phyloP scores from a whole-genome alignment of 2,113 vertebrate species.

The Romanogobio albipinnatus region DNA sequence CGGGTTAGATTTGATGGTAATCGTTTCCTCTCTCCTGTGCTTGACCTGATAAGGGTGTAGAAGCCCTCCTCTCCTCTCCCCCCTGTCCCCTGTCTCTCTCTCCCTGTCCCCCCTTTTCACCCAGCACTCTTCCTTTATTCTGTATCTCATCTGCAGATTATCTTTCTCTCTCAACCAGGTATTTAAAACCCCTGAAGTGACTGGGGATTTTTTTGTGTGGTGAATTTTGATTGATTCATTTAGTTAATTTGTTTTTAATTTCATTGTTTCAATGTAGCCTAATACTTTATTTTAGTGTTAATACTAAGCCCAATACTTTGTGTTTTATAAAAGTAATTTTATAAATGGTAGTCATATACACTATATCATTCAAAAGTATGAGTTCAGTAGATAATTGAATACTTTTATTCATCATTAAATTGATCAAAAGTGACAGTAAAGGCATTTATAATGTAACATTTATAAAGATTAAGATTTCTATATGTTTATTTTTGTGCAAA shows the following conservation, averaged over 20 bases:
- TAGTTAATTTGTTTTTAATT: neutral
- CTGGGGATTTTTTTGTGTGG: neutral
- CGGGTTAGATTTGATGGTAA: constrained; percentile 82
- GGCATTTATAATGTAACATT: too few relatives aligned
- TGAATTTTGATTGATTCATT: neutral
- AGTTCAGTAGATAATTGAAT: too few relatives aligned
- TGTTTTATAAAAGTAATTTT: too few relatives aligned
- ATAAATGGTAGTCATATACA: too few relatives aligned
- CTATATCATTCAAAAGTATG: too few relatives aligned
- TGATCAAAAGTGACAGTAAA: too few relatives aligned
- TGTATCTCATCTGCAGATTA: constrained; percentile 29
- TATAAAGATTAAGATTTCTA: too few relatives aligned
- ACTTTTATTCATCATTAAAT: too few relatives aligned
- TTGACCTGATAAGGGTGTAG: constrained; percentile 73
- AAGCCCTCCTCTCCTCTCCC: constrained; percentile 55
- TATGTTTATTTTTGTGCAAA: too few relatives aligned
- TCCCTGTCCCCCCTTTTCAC: constrained; percentile 23
- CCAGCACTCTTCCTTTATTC: constrained; percentile 18
- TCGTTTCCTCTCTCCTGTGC: constrained; percentile 77
- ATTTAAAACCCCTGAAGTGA: constrained; percentile 9
- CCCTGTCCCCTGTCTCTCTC: neutral
- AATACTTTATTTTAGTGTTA: too few relatives aligned
- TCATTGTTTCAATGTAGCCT: too few relatives aligned
- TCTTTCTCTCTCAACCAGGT: constrained; percentile 22
- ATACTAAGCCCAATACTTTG: too few relatives aligned